Conservation (phyloP, 2,888 invertebrate genomes). For the Drosophila putrida region DNA sequence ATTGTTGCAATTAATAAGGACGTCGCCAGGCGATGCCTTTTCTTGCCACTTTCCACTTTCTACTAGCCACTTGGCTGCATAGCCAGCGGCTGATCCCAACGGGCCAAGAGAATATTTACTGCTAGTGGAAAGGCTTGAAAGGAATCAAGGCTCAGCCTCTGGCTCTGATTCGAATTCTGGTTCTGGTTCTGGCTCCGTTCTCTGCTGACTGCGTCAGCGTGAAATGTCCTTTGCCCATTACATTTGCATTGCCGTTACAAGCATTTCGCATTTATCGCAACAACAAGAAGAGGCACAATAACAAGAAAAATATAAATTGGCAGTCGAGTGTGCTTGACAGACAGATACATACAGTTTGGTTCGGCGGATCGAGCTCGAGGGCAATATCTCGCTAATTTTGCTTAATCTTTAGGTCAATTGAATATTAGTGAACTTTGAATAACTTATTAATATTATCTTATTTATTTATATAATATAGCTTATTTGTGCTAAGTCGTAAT, state of each 20-base stretch:
- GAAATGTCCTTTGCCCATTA: conserved; percentile 76
- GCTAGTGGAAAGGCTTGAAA: conserved; percentile 21
- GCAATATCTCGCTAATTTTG: no score
- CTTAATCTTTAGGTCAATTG: no score
- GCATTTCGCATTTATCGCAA: conserved; percentile 76
- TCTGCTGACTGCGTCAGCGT: conserved; percentile 51
- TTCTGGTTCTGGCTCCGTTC: conserved; percentile 1
- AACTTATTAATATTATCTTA: no score
- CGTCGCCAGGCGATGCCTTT: conserved; percentile 23
- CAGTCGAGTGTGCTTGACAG: background rate
- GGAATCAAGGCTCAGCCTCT: conserved; percentile 20
- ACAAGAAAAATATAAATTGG: background rate
- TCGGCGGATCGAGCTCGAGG: no score
- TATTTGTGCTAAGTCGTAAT: no score
- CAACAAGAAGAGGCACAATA: conserved; percentile 33
- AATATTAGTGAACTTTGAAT: no score
- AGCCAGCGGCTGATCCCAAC: conserved; percentile 44
- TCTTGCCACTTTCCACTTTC: conserved; percentile 1
- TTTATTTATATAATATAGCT: no score
- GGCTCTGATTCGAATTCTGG: conserved; percentile 6
- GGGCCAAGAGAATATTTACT: conserved; percentile 59
- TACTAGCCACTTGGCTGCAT: conserved; percentile 63
- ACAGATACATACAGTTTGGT: background rate
- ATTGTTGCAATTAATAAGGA: conserved; percentile 79
- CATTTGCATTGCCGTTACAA: conserved; percentile 80